Evolutionary conservation across 2,888 invertebrate species (phyloP).

Genomic region (Tenthredo livida): DNA sequence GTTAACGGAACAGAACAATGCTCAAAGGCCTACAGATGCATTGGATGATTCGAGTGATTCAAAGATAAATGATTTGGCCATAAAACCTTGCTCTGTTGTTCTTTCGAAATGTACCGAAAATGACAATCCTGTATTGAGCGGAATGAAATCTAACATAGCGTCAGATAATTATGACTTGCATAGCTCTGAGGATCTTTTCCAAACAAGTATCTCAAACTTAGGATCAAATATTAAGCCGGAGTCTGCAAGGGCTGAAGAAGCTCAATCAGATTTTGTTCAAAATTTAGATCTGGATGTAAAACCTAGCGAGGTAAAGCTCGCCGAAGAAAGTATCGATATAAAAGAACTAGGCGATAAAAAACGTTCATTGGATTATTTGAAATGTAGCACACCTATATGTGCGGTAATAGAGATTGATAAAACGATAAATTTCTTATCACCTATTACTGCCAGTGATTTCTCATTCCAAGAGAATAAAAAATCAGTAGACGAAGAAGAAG

Average conservation of each 20-base stretch:
- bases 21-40: not conserved
- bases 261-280: not conserved
- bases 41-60: not conserved
- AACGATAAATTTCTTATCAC: conserved; percentile 34
- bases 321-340: not conserved
- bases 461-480: not conserved
- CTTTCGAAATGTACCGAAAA: conserved; percentile 1
- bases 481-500: conserved; percentile 7
- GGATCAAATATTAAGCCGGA: not conserved
- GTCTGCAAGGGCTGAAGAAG: not conserved
- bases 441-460: not conserved
- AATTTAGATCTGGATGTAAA: not conserved
- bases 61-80: not conserved
- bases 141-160: not conserved
- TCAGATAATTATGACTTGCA: not conserved
- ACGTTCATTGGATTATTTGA: not conserved
- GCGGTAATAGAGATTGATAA: conserved; percentile 9
- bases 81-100: conserved; percentile 21
- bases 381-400: conserved; percentile 41
- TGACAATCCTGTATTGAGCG: not conserved
- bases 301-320: not conserved
- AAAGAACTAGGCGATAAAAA: not conserved
- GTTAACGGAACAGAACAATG: not conserved
- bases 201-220: conserved; percentile 4
- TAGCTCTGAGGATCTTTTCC: conserved; percentile 27